Evolutionary conservation across 1,140 invertebrate genomes (phyloP).

Genomic region (Hestina assimilis): DNA sequence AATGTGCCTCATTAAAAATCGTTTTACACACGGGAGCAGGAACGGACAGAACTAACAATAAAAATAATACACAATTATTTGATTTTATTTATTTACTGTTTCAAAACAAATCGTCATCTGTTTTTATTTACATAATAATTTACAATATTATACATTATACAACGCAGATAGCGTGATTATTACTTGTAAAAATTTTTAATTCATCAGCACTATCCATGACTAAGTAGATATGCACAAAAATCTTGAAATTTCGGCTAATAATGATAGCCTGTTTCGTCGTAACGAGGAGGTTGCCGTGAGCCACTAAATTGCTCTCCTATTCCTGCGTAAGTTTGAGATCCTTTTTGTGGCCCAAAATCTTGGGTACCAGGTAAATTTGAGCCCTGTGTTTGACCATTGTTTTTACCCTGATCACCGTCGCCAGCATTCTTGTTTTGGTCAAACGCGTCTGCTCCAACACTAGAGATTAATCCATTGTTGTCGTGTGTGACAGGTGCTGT

Average conservation of each 20-base stretch:
- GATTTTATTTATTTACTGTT: not conserved
- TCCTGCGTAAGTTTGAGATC: slow-evolving; percentile 24
- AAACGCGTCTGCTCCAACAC: not conserved
- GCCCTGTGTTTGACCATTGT: slow-evolving; percentile 1
- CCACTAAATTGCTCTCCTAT: slow-evolving; percentile 48
- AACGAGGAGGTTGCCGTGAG: slow-evolving; percentile 51
- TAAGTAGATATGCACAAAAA: not conserved
- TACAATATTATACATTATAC: slow-evolving; percentile 13
- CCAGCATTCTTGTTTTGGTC: not conserved
- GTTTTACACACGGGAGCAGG: too few species aligned
- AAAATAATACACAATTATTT: not conserved
- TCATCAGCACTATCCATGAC: not conserved
- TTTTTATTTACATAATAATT: slow-evolving; percentile 21
- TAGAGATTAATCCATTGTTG: not conserved
- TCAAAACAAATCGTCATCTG: not conserved
- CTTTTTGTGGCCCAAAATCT: slow-evolving; percentile 2
- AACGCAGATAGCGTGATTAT: not conserved
- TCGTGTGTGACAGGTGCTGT: not conserved
- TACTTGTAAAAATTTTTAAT: not conserved
- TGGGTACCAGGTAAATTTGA: slow-evolving; percentile 5
- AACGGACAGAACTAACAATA: too few species aligned
- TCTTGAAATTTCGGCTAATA: slow-evolving; percentile 35
- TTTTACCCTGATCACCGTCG: not conserved
- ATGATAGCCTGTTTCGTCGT: slow-evolving; percentile 60
- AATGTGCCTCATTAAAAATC: too few species aligned